Evolutionary conservation across 2,113 vertebrate genomes (phyloP).

Genomic region (Alethe castanea): DNA sequence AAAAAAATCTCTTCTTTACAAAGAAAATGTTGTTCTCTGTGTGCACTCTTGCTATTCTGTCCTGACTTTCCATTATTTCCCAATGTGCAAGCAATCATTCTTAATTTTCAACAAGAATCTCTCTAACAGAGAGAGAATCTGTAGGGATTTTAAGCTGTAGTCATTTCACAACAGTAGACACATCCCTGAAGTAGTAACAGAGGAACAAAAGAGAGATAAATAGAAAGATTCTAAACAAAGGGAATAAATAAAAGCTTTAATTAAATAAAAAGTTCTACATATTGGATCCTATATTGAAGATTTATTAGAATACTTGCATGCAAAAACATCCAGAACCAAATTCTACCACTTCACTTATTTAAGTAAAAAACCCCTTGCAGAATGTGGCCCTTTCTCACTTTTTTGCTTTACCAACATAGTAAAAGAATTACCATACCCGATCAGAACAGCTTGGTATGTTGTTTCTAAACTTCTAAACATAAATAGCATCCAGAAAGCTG

Average conservation of each 20-base stretch:
- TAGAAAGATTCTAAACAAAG: neutral
- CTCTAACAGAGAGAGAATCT: neutral
- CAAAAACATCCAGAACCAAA: neutral
- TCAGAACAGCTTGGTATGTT: neutral
- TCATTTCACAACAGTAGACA: neutral
- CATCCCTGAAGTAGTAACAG: neutral
- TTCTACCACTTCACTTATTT: neutral
- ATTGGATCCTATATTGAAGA: neutral
- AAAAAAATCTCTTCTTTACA: neutral
- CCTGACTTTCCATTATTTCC: neutral
- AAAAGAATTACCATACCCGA: neutral
- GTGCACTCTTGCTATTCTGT: neutral
- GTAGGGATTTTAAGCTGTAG: neutral
- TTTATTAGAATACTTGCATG: neutral
- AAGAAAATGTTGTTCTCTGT: neutral
- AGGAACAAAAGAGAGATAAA: conserved; percentile 7
- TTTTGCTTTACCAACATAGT: neutral
- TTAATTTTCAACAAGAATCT: conserved; percentile 24
- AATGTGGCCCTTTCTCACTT: neutral
- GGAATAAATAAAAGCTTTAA: neutral
- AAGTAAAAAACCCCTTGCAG: neutral
- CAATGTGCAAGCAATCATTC: neutral
- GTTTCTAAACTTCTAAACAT: neutral
- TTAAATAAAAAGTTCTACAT: neutral
- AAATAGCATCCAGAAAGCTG: neutral